Conservation (phyloP, 2,113 vertebrate genomes). For the Lagopus leucura region DNA sequence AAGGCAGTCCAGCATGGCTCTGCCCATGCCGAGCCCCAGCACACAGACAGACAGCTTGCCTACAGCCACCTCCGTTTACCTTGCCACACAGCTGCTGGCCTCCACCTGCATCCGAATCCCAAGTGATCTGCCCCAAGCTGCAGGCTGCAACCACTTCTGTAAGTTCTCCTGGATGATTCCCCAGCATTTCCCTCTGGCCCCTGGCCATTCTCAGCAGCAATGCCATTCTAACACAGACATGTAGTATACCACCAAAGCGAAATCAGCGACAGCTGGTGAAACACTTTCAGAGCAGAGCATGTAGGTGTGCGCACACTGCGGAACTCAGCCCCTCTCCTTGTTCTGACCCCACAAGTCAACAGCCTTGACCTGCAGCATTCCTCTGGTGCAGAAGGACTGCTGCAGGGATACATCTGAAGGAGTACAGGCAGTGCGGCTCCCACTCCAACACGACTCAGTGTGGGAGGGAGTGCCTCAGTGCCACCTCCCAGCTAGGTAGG, state of each 20-base stretch:
- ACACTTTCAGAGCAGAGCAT: background rate
- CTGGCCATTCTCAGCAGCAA: background rate
- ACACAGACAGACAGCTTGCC: background rate
- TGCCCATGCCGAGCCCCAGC: background rate
- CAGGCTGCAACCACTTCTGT: background rate
- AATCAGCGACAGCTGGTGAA: background rate
- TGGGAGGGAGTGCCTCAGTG: no score
- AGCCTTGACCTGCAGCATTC: constrained; percentile 55
- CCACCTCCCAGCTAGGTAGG: no score
- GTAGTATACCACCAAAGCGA: background rate
- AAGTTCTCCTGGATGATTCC: background rate
- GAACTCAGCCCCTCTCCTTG: background rate
- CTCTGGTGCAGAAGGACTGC: background rate
- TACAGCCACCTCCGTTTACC: background rate
- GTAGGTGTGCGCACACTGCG: background rate
- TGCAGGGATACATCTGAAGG: background rate
- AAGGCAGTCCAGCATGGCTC: no score
- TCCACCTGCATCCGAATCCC: background rate
- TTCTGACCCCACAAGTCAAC: background rate
- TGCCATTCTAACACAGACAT: background rate
- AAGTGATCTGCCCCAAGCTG: background rate
- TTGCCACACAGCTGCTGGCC: background rate
- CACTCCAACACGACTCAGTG: background rate
- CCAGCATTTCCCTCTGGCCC: background rate
- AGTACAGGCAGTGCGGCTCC: constrained; percentile 17